These are phyloP conservation scores for Polia nebulosa DNA, from an alignment of 2,888 invertebrate species.

Conservation along the genomic window DNA sequence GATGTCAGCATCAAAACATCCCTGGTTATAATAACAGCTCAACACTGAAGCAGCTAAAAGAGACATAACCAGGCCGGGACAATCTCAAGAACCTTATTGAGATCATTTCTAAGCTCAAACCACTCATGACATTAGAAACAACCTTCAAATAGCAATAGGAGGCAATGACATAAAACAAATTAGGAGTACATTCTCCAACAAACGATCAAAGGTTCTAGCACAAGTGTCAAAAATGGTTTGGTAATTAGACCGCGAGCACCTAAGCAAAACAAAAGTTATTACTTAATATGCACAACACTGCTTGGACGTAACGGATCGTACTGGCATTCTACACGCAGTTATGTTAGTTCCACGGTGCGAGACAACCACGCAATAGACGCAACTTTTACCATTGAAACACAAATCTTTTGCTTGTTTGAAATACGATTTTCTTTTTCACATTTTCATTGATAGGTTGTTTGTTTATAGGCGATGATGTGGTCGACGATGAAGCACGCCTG, in stretches of 20 bases:
- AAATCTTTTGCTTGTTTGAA: constrained; percentile 5
- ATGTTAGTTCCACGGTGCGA: constrained; percentile 27
- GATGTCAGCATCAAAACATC: too few species aligned
- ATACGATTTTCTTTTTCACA: constrained; percentile 1
- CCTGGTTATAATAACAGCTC: too few species aligned
- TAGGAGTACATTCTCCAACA: neutral
- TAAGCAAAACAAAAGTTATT: constrained; percentile 39
- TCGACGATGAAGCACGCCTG: too few species aligned
- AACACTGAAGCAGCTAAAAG: neutral
- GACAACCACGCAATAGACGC: constrained; percentile 17
- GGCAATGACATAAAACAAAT: neutral
- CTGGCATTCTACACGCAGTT: constrained; percentile 46
- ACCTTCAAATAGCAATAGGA: neutral
- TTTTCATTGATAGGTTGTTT: too few species aligned
- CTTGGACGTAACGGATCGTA: constrained; percentile 54
- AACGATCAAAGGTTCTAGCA: constrained; percentile 15
- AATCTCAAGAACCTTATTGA: neutral
- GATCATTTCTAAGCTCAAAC: neutral
- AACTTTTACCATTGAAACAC: constrained; percentile 37
- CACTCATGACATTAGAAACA: neutral
- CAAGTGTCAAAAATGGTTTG: constrained; percentile 19
- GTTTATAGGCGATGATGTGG: too few species aligned
- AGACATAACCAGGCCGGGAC: too few species aligned
- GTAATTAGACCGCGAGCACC: constrained; percentile 38
- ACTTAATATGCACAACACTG: constrained; percentile 62